Evolutionary conservation across 2,797 vertebrate genomes (phyloP).

Genomic region (Nannoperca australis): DNA sequence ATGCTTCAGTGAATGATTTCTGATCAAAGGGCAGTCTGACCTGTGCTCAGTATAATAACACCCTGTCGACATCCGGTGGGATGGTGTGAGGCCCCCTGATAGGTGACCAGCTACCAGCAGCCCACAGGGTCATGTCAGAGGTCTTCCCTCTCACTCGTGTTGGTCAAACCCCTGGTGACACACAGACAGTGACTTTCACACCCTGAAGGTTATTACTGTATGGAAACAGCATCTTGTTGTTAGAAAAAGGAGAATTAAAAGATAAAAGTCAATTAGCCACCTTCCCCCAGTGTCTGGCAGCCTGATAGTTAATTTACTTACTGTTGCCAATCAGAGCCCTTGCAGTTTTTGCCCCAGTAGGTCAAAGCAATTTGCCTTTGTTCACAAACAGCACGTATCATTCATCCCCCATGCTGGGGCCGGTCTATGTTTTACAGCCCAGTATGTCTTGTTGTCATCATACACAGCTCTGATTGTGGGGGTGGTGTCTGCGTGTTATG

Average conservation of each 20-base stretch:
- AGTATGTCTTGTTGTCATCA: slow-evolving; percentile 42
- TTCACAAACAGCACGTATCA: slow-evolving; percentile 42
- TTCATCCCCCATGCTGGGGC: slow-evolving; percentile 28
- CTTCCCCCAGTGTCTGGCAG: slow-evolving; percentile 40
- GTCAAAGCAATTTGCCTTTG: slow-evolving; percentile 71
- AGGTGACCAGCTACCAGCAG: slow-evolving; percentile 31
- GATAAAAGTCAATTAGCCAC: slow-evolving; percentile 66
- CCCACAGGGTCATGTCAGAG: slow-evolving; percentile 53
- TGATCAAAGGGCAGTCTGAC: slow-evolving; percentile 36
- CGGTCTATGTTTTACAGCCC: slow-evolving; percentile 49
- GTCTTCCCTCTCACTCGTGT: slow-evolving; percentile 36
- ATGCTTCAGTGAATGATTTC: slow-evolving; percentile 1
- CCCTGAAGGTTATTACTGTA: slow-evolving; percentile 68
- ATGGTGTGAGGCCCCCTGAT: slow-evolving; percentile 42
- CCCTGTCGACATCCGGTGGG: slow-evolving; percentile 27
- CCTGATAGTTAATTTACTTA: slow-evolving; percentile 69
- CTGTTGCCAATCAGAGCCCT: slow-evolving; percentile 42
- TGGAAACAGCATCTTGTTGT: slow-evolving; percentile 61
- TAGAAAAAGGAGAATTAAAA: slow-evolving; percentile 52
- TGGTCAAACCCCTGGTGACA: slow-evolving; percentile 49
- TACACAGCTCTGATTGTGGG: slow-evolving; percentile 10
- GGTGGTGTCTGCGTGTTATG: neutral
- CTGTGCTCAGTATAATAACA: slow-evolving; percentile 18
- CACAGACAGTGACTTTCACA: slow-evolving; percentile 60
- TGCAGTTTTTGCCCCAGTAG: slow-evolving; percentile 42